Evolutionary conservation across 2,888 invertebrate genomes (phyloP), one percentile per base, ranked within the genome.

Genomic region (Synanthedon formicaeformis): DNA sequence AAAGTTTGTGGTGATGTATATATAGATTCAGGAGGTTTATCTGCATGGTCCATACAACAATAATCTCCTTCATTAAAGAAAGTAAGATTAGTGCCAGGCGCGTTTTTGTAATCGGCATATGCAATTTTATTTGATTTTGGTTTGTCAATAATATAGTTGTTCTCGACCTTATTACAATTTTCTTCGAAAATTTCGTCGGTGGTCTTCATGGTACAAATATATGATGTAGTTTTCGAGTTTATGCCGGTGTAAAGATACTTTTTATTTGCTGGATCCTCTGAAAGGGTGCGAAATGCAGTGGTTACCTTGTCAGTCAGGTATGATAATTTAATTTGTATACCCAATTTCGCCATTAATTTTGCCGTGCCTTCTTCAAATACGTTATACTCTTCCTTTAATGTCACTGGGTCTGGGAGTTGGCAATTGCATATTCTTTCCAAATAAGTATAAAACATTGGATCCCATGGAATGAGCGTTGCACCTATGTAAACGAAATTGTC

Each of bases 341-440:
- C 69, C 55, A 87, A 58, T 64, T 79, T 79, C 0, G 81, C 85
- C 72, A 87, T 76, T 45, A 82, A 55, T 62, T 78, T 83, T 14
- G 75, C 82, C 12, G 67, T 78, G n/a, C 72, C 78, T 64, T 86
- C 87, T 64, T 86, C 77, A 60, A 86, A 86, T 58, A 87, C 70
- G 59, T 86, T 86, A 56, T 81, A 86, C 56, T 81, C 79, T 50
- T 85, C 86, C 41, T 71, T 78, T 34, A 86, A 53, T 2, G 68
- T 69, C 2, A 78, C 70, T 0, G 86, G 71, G 8, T 58, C 54
- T 18, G 78, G 71, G 16, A 64, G 58, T 52, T 68, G 56, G 50
- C 71, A 72, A 6, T 75, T 67, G 51, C 60, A 64, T 52, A 86
- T 68, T 50, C 64, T 65, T 58, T 77, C 65, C 56, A 86, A 68